A percentile compares a stretch with the other conserved stretches of the same genome.
These are phyloP conservation scores for Lutraria rhynchaena DNA, from an alignment of 1,140 invertebrate genomes.

Conservation along the genomic window DNA sequence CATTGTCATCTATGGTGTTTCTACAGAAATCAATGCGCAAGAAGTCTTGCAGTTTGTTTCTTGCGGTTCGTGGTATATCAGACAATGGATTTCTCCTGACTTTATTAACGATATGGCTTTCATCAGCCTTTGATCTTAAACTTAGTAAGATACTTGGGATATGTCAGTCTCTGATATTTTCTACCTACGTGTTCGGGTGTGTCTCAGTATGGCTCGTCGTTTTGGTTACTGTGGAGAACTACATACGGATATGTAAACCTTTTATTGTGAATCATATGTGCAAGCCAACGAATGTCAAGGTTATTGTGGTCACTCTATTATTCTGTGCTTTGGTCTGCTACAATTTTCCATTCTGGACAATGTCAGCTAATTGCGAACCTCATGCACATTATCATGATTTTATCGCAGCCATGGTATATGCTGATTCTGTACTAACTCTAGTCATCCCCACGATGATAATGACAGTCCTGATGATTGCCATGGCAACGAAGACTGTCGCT, in stretches of 20 bases:
- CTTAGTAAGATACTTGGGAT: slow-evolving; percentile 68
- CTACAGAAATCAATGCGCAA: slow-evolving; percentile 59
- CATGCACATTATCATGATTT: slow-evolving; percentile 61
- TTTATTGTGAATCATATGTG: slow-evolving; percentile 71
- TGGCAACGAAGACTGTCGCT: slow-evolving; percentile 30
- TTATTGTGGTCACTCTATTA: slow-evolving; percentile 62
- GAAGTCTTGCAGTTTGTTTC: slow-evolving; percentile 69
- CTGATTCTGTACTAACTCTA: slow-evolving; percentile 84
- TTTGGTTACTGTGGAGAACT: slow-evolving; percentile 71
- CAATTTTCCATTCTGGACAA: slow-evolving; percentile 75
- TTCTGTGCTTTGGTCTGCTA: slow-evolving; percentile 67
- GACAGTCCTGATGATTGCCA: slow-evolving; percentile 41
- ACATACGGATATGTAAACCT: slow-evolving; percentile 77
- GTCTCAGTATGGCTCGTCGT: slow-evolving; percentile 81
- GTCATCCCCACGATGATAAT: slow-evolving; percentile 84
- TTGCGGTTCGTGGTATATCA: slow-evolving; percentile 66
- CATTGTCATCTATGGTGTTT: slow-evolving; percentile 62
- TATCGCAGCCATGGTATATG: slow-evolving; percentile 84
- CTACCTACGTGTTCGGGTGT: slow-evolving; percentile 77
- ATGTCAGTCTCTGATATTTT: slow-evolving; percentile 78
- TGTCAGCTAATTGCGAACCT: slow-evolving; percentile 35
- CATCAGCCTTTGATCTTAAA: slow-evolving; percentile 81
- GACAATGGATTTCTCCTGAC: slow-evolving; percentile 68
- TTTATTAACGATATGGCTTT: slow-evolving; percentile 82
- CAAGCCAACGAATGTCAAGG: slow-evolving; percentile 68